Evolutionary conservation across 1,140 invertebrate genomes (phyloP).

Genomic region (Dreissena polymorpha): DNA sequence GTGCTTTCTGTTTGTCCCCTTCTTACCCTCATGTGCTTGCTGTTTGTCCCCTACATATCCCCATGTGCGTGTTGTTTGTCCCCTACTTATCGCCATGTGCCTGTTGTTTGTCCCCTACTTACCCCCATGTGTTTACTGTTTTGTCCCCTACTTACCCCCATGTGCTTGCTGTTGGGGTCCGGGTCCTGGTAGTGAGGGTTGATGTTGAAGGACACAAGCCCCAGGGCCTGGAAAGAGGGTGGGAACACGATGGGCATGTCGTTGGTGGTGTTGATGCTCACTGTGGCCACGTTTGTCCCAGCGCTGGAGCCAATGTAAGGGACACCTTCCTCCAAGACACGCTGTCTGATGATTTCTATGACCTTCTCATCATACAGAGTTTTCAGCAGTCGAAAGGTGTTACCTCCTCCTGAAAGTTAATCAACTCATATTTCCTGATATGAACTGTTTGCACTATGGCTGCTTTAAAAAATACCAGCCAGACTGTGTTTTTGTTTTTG

Average conservation of each 20-base stretch:
- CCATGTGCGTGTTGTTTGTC: no score
- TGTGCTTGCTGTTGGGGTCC: constrained; percentile 84
- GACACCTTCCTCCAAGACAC: constrained; percentile 81
- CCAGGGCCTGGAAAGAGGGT: constrained; percentile 86
- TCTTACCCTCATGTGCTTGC: no score
- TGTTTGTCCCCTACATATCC: no score
- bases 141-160: constrained; percentile 79
- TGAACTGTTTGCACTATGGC: no score
- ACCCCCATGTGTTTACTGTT: no score
- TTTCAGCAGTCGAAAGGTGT: constrained; percentile 64
- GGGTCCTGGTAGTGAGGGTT: constrained; percentile 91
- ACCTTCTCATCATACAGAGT: constrained; percentile 65
- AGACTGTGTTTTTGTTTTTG: no score
- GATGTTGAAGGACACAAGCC: constrained; percentile 90
- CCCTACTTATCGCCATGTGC: no score
- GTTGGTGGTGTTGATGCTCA: constrained; percentile 90
- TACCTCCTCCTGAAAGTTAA: constrained; percentile 60
- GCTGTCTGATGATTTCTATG: constrained; percentile 52
- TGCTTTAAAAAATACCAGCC: no score
- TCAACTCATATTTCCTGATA: no score
- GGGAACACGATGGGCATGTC: constrained; percentile 92
- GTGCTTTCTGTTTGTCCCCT: no score
- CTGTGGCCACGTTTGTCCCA: constrained; percentile 90
- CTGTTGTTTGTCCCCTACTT: no score
- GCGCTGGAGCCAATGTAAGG: constrained; percentile 91